Base-by-base conservation (phyloP, 2,888 invertebrate species). In the Aphodius granarius region DNA sequence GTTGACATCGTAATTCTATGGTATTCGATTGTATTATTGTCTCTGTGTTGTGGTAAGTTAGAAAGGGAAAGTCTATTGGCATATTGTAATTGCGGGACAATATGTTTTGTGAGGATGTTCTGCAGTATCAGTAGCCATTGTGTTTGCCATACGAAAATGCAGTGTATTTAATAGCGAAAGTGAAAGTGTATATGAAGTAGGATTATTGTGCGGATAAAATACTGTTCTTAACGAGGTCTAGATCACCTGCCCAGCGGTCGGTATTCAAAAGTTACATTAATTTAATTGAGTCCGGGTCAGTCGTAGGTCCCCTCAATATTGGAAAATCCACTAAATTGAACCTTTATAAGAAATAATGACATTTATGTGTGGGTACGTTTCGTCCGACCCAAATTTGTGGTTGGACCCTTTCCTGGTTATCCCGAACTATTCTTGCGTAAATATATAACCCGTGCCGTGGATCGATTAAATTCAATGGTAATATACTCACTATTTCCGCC, bases 261-360 rank as follows among this genome's bases (percentile, higher is more conserved):
- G 43, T 43, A 43, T 43, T 68, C 22, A 68, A 68, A 72, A 72
- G 63, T 72, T 63, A 62, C 63, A 72, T 72, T 63, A 72, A 72
- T 72, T 72, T 72, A 72, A 72, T 72, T 72, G 63, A 72, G 72
- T 63, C 68, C 1, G 18, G 5, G 68, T 23, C 63, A 13, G 63
- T 17, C 62, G 43, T 18, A 63, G 62, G 63, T 63, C 16, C 62
- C n/a, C 20, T 63, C 20, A 62, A 62, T 72, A 72, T 72, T 62
- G 72, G 72, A 72, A 72, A 72, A 62, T 63, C 72, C 43, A 72
- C 72, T 63, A 72, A 72, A 72, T 72, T 72, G 72, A 72, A 72
- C 72, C 72, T 72, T 72, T 72, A 72, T 72, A 72, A 72, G 72
- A 72, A 72, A 72, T 72, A 72, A 72, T 63, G 72, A 72, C 72